These are phyloP conservation scores for Bombus waltoni DNA, from an alignment of 1,140 invertebrate genomes.

Conservation along the genomic window DNA sequence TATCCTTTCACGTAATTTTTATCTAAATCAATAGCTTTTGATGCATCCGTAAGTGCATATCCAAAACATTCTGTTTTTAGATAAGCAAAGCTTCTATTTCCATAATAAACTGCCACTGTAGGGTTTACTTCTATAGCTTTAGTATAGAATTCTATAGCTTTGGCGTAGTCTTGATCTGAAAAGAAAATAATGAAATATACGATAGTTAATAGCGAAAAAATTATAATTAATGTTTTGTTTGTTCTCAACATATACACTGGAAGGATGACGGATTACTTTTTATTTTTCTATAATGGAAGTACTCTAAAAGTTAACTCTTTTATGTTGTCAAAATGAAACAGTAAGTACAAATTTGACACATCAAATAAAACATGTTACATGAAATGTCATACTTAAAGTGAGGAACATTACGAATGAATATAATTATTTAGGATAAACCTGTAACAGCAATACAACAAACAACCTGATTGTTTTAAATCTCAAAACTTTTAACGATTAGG, in stretches of 20 bases:
- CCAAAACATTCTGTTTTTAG: slow-evolving; percentile 96
- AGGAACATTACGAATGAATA: neutral
- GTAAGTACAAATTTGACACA: neutral
- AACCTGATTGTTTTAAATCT: neutral
- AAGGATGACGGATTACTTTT: neutral
- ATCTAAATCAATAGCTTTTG: slow-evolving; percentile 95
- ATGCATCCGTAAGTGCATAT: slow-evolving; percentile 95
- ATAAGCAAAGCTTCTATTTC: slow-evolving; percentile 97
- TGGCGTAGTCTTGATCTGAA: slow-evolving; percentile 93
- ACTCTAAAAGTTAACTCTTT: neutral
- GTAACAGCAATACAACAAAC: neutral
- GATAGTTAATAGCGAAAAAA: neutral
- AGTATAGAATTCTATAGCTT: slow-evolving; percentile 95
- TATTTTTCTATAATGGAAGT: neutral
- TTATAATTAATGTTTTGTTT: slow-evolving; percentile 1
- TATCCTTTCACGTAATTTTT: slow-evolving; percentile 96
- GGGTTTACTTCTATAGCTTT: slow-evolving; percentile 95
- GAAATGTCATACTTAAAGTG: neutral
- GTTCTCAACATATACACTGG: slow-evolving; percentile 11
- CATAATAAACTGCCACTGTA: slow-evolving; percentile 92
- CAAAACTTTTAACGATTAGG: neutral
- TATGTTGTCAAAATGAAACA: neutral
- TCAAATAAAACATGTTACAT: neutral
- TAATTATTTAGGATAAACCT: neutral
- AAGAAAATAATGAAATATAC: neutral